These are phyloP conservation scores for Epinotia nisella DNA, from an alignment of 2,888 invertebrate genomes.

Conservation along the genomic window DNA sequence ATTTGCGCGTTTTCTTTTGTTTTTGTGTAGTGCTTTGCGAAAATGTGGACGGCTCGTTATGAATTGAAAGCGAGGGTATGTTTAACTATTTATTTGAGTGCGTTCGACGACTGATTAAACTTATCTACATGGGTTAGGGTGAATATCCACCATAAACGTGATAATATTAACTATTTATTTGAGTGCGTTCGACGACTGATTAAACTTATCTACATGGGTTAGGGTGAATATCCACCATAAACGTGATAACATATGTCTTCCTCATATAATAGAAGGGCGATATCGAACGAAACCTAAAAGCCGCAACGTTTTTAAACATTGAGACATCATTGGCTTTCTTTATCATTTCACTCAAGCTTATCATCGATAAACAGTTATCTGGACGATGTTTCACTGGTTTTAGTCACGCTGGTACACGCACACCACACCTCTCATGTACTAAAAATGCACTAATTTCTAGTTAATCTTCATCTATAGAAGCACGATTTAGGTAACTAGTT, in stretches of 20 bases:
- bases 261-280: neutral
- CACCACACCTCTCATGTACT: neutral
- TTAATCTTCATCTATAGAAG: constrained; percentile 1
- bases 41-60: constrained; percentile 35
- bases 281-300: neutral
- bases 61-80: constrained; percentile 33
- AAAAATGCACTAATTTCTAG: constrained; percentile 4
- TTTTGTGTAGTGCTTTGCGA: constrained; percentile 9
- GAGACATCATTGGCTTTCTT: constrained; percentile 13
- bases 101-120: neutral
- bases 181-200: neutral
- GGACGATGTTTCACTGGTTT: constrained; percentile 10
- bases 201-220: too few species aligned
- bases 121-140: neutral
- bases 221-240: too few species aligned
- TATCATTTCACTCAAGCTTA: constrained; percentile 24
- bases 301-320: neutral
- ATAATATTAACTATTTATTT: neutral
- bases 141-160: too few species aligned
- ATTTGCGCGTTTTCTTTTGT: constrained; percentile 21
- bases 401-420: constrained; percentile 30
- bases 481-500: neutral
- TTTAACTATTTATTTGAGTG: neutral
- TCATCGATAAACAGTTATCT: constrained; percentile 37
- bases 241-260: too few species aligned